Base-by-base conservation (phyloP, 53 echinoderm and acorn worm species). In the Patiria pectinifera region DNA sequence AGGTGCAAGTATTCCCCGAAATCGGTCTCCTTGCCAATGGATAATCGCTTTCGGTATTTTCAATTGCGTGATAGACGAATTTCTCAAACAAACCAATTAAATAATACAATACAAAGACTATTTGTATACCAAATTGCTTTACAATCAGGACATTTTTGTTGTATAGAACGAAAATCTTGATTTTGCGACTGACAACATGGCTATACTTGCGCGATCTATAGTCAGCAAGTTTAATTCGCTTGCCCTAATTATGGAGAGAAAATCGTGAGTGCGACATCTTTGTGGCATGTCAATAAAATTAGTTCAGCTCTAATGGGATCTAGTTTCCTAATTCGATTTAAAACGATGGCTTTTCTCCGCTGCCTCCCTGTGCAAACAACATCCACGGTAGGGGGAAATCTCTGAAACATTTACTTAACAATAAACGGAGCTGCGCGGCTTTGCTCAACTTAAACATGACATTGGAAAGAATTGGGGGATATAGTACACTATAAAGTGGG, bases 211-310 rank as follows among this genome's bases (percentile, higher is more conserved):
- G 45, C 80, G 48, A n/a, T 79, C 4, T 83, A 59, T 59, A 7
- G 21, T 58, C 59, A 25, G 7, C 60, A 66, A 69, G 80, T 80
- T 69, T 80, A 80, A 90, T 90, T 90, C 81, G 90, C 66, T 80
- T 81, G 90, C 90, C 90, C 90, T 78, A 90, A 90, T 90, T 90
- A 80, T 69, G 47, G 78, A 43, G 63, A 80, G 81, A 81, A 90
- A 90, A 90, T 81, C 90, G 90, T 90, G 90, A 77, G 90, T 15
- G 90, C 90, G 90, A 90, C 90, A 90, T 90, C 90, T 90, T 90
- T 90, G 69, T 48, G 0, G 80, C 90, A 69, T 90, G 90, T 90
- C 90, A 90, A 90, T 81, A 90, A 90, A 90, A 90, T 90, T 90
- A 90, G 80, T 47, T 90, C 69, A 22, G 80, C n/a, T 81, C 90